phyloP scores from a whole-genome alignment of 2,797 vertebrate species.

The Tokudaia muenninki region DNA sequence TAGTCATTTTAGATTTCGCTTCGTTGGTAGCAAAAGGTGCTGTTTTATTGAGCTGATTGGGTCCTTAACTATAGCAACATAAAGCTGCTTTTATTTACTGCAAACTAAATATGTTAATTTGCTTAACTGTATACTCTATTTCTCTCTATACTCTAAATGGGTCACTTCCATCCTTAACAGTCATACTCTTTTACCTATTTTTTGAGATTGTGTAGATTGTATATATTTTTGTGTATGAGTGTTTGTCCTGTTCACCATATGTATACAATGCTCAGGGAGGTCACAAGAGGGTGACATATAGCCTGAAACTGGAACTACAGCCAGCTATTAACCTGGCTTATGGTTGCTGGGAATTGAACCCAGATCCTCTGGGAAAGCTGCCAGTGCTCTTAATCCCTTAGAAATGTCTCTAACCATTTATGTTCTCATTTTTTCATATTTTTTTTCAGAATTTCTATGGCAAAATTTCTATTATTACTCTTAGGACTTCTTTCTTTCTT shows the following conservation, averaged over 20 bases:
- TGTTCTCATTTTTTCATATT: constrained; percentile 39
- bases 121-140: constrained; percentile 12
- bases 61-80: not conserved
- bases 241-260: not conserved
- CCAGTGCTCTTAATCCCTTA: no score
- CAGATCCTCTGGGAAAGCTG: not conserved
- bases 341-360: not conserved
- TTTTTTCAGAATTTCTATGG: not conserved
- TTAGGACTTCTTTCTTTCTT: not conserved
- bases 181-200: not conserved
- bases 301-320: not conserved
- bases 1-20: constrained; percentile 41
- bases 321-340: not conserved
- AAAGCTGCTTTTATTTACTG: not conserved
- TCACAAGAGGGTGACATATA: not conserved
- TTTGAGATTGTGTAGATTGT: not conserved
- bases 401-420: not conserved
- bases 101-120: constrained; percentile 49
- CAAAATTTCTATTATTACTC: not conserved
- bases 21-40: not conserved
- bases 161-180: constrained; percentile 27
- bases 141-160: constrained; percentile 4
- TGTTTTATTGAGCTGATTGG: not conserved
- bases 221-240: not conserved
- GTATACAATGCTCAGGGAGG: not conserved